Percentiles rank a stretch among this genome's conserved stretches.
phyloP scores from a whole-genome alignment of 1,140 invertebrate genomes.

The Zaprionus vittiger region DNA sequence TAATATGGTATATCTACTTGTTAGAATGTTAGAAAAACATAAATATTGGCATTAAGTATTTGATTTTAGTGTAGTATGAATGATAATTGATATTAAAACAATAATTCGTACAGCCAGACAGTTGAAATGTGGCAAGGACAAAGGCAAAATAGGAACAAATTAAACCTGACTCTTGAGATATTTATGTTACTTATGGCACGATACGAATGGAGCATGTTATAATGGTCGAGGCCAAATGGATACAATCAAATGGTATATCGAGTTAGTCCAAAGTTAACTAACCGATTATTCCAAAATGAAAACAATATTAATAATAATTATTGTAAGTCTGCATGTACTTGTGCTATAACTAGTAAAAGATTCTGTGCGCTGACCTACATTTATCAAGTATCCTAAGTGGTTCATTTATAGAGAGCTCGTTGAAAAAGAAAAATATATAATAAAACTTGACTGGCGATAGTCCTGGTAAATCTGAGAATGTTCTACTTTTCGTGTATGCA shows the following conservation, averaged over 20 bases:
- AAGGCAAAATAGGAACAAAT: constrained; percentile 15
- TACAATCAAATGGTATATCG: constrained; percentile 5
- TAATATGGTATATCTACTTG: constrained; percentile 23
- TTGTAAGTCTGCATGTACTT: neutral
- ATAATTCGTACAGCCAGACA: constrained; percentile 38
- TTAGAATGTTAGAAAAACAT: constrained; percentile 18
- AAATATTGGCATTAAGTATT: constrained; percentile 24
- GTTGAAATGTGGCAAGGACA: constrained; percentile 38
- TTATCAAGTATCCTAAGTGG: neutral
- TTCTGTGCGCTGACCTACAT: constrained; percentile 7
- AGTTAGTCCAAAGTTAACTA: neutral
- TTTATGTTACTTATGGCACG: constrained; percentile 15
- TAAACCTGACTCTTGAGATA: neutral
- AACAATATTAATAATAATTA: neutral
- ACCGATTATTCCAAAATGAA: neutral
- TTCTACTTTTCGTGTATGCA: constrained; percentile 23
- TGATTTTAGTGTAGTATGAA: constrained; percentile 18
- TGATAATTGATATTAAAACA: constrained; percentile 26
- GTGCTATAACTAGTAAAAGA: neutral
- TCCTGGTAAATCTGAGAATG: constrained; percentile 12
- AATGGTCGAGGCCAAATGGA: neutral
- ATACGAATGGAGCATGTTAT: constrained; percentile 19
- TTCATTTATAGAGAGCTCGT: neutral
- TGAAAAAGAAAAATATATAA: neutral
- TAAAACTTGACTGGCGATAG: constrained; percentile 1